phyloP scores from a whole-genome alignment of 2,888 invertebrate species.

The Campoplex nolae region DNA sequence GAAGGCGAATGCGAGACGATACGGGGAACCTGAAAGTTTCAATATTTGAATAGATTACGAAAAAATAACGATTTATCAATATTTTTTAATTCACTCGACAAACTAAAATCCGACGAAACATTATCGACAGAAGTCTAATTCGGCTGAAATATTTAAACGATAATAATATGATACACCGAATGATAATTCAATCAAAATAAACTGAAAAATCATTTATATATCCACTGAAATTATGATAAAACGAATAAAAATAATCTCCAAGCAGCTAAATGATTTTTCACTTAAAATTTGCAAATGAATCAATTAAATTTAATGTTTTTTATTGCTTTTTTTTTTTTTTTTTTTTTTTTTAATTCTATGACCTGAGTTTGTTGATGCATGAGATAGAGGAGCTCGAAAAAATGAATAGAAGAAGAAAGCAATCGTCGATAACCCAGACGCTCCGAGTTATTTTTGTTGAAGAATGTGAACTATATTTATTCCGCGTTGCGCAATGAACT shows the following conservation, averaged over 20 bases:
- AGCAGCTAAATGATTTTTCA: not conserved
- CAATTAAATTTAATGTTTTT: not conserved
- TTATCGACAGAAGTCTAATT: not conserved
- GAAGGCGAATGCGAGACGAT: not conserved
- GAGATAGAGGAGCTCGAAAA: not conserved
- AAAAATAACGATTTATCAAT: not conserved
- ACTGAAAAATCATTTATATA: too few relatives aligned
- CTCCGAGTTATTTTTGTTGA: conserved; percentile 22
- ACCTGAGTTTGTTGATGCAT: not conserved
- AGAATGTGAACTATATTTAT: conserved; percentile 17
- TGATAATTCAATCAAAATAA: too few relatives aligned
- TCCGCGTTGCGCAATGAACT: conserved; percentile 56
- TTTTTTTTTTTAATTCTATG: not conserved
- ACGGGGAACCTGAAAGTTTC: not conserved
- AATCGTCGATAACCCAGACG: not conserved
- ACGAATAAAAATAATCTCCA: not conserved
- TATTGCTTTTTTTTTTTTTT: not conserved
- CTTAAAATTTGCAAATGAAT: not conserved
- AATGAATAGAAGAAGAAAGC: not conserved
- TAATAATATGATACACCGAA: not conserved
- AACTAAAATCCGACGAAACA: not conserved
- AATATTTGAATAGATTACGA: not conserved
- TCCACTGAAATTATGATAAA: not conserved
- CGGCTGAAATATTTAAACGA: not conserved
- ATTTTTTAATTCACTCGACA: not conserved